Base-by-base conservation (phyloP, 2,113 vertebrate species). In the Crocuta crocuta region DNA sequence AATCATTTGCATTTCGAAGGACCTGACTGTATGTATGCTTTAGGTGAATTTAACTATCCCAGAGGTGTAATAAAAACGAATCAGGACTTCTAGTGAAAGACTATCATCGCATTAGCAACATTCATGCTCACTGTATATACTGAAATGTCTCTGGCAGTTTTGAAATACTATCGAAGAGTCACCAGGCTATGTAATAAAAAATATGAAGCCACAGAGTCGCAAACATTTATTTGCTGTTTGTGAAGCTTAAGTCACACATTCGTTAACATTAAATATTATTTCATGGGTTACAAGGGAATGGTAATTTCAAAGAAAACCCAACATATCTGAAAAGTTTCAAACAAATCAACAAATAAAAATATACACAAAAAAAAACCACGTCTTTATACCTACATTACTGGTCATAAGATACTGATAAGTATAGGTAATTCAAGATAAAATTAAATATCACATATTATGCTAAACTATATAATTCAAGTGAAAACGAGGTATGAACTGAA, bases 401-500 rank as follows among this genome's bases (percentile, higher is more conserved):
- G 89, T 97, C 50, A 97, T 63, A 63, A 91, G 92, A 86, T n/a
- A 58, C n/a, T 70, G 90, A 55, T 78, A 81, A 92, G 89, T 35
- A 73, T 81, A 31, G 9, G 21, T 83, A 81, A 94, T 15, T 74
- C 50, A 91, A 94, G 26, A 87, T 87, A 94, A 90, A 97, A 90
- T 79, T 78, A 95, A 94, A 28, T 23, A 87, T 39, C 33, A 76
- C 4, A 83, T 10, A 91, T 53, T 93, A 79, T 94, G 58, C 19
- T 89, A n/a, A 95, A 53, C 4, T 85, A 58, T 45, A 43, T 65
- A 82, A 50, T 10, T 78, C 45, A 86, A 89, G 50, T 35, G 91
- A 87, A 91, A 86, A 74, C 45, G 7, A 97, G 91, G 79, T 85
- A 24, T 53, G 8, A 96, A 78, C 31, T 96, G 39, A 94, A 58